Conservation (phyloP, 2,113 vertebrate genomes). For the Noturus placidus region DNA sequence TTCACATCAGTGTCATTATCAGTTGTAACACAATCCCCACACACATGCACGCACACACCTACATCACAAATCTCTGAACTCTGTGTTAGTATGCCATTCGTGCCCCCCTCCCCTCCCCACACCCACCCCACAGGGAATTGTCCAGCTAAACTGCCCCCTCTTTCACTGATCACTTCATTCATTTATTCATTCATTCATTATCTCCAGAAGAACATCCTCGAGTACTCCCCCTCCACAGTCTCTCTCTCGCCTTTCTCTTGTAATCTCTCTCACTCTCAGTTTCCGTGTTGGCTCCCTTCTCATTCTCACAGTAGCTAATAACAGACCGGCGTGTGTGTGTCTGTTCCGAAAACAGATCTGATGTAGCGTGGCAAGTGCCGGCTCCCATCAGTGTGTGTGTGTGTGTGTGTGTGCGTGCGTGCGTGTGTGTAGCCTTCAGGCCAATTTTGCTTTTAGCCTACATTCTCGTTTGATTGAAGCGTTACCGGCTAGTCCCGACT, state of each 20-base stretch:
- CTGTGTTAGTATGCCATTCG: conserved; percentile 44
- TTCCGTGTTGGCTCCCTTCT: not conserved
- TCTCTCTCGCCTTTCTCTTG: conserved; percentile 9
- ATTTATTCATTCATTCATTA: conserved; percentile 58
- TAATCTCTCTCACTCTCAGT: conserved; percentile 20
- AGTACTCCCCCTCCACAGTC: conserved; percentile 20
- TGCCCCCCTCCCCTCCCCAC: not conserved
- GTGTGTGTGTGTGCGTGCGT: conserved; percentile 6
- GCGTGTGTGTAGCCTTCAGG: conserved; percentile 8
- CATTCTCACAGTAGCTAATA: conserved; percentile 23
- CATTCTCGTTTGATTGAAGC: not conserved
- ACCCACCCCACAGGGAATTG: conserved; percentile 38
- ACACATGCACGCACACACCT: conserved; percentile 46
- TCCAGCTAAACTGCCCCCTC: conserved; percentile 31
- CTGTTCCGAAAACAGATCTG: conserved; percentile 37
- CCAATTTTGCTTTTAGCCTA: conserved; percentile 17
- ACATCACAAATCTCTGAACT: conserved; percentile 52
- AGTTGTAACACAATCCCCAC: conserved; percentile 62
- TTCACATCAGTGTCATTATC: conserved; percentile 53
- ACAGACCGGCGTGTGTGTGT: conserved; percentile 22
- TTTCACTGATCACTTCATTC: conserved; percentile 36
- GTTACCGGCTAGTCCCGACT: not conserved
- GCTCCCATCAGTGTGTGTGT: conserved; percentile 5
- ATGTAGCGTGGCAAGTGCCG: conserved; percentile 24
- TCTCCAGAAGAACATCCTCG: conserved; percentile 59